These are phyloP conservation scores for Saguinus midas DNA, from an alignment of 2,113 vertebrate genomes.

Conservation along the genomic window DNA sequence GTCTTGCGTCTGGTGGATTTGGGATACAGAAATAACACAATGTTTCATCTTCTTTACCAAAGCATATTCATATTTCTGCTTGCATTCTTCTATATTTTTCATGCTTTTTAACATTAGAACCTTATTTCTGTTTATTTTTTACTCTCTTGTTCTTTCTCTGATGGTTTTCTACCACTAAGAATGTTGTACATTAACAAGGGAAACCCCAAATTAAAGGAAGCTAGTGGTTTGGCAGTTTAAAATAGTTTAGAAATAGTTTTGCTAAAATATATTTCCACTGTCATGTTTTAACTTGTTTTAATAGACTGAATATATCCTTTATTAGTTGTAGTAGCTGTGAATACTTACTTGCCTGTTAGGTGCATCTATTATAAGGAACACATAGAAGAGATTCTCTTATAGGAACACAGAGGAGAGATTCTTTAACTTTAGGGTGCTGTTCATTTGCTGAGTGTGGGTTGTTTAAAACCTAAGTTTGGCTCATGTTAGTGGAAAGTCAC, in stretches of 20 bases:
- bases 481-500: constrained; percentile 45
- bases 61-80: neutral
- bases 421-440: neutral
- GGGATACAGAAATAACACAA: neutral
- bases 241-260: constrained; percentile 51
- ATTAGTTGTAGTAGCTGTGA: constrained; percentile 29
- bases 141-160: constrained; percentile 53
- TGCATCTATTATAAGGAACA: constrained; percentile 2
- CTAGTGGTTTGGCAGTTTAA: constrained; percentile 66
- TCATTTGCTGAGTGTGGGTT: neutral
- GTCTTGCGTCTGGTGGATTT: neutral
- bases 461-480: constrained; percentile 25
- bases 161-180: constrained; percentile 60
- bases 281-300: constrained; percentile 68
- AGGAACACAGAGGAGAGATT: neutral
- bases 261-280: constrained; percentile 46
- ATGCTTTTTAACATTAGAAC: neutral
- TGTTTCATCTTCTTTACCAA: neutral
- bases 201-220: constrained; percentile 73
- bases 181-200: constrained; percentile 56
- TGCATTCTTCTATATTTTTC: constrained; percentile 29
- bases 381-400: neutral
- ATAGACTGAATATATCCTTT: constrained; percentile 56
- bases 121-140: neutral
- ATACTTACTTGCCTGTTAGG: constrained; percentile 37